Conservation (phyloP, 2,888 invertebrate species). For the Andrena flavipes region DNA sequence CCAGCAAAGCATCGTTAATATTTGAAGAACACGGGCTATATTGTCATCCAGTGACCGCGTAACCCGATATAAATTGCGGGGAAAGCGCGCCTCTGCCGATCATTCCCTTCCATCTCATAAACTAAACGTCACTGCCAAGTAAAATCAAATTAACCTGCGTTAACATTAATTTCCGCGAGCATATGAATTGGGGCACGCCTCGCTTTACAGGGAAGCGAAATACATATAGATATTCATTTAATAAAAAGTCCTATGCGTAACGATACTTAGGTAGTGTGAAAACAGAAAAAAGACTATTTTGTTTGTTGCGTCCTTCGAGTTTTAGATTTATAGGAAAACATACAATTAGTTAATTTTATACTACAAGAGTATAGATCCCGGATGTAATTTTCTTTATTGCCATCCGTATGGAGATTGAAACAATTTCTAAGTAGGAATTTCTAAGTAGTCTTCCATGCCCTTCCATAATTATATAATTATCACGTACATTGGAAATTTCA, state of each 20-base stretch:
- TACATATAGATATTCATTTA: not conserved
- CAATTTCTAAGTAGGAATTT: no score
- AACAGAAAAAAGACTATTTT: no score
- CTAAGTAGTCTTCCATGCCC: no score
- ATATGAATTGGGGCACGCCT: not conserved
- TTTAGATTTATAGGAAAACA: no score
- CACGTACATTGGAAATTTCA: no score
- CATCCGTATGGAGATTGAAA: no score
- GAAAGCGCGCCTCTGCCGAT: not conserved
- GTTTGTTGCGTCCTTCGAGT: no score
- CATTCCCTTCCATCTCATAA: not conserved
- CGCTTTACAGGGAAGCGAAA: not conserved
- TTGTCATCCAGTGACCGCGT: conserved; percentile 26
- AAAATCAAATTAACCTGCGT: conserved; percentile 16
- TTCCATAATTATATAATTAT: no score
- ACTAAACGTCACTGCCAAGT: not conserved
- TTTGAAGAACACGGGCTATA: conserved; percentile 40
- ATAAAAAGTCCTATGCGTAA: not conserved
- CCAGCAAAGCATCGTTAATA: conserved; percentile 24
- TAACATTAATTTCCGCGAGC: not conserved
- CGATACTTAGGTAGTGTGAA: no score
- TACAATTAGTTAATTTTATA: no score
- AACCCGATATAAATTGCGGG: conserved; percentile 40
- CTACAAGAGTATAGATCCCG: no score
- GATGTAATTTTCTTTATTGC: no score